These are phyloP conservation scores for Spinibarbus caldwelli DNA, from an alignment of 2,797 vertebrate genomes.

Conservation along the genomic window DNA sequence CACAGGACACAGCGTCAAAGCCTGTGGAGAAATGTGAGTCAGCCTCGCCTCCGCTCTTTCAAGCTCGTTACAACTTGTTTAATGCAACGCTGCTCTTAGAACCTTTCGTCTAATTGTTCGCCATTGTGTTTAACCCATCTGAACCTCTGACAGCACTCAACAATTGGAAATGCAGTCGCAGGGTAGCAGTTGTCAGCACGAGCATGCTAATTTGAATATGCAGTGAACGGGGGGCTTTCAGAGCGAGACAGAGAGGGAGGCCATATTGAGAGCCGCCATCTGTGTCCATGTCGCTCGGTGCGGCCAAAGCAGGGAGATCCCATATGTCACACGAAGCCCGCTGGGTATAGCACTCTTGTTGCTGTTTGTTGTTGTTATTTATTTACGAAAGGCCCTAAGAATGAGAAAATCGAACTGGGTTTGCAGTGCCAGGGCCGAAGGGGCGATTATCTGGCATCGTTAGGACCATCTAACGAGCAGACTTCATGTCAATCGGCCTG, in stretches of 20 bases:
- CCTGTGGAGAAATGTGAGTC: constrained; percentile 67
- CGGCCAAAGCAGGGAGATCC: constrained; percentile 63
- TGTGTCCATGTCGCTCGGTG: constrained; percentile 61
- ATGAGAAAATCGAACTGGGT: constrained; percentile 22
- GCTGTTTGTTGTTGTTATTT: constrained; percentile 77
- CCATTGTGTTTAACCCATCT: constrained; percentile 70
- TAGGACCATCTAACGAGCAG: constrained; percentile 46
- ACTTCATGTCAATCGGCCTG: constrained; percentile 14
- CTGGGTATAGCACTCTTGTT: constrained; percentile 67
- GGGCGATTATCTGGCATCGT: constrained; percentile 50
- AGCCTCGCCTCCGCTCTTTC: constrained; percentile 55
- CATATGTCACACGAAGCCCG: constrained; percentile 66
- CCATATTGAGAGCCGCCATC: constrained; percentile 63
- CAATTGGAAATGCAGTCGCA: constrained; percentile 49
- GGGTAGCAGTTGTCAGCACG: constrained; percentile 45
- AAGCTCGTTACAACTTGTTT: constrained; percentile 60
- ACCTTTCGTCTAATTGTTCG: constrained; percentile 66
- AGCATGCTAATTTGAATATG: constrained; percentile 47
- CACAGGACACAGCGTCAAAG: constrained; percentile 67
- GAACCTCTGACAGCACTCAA: constrained; percentile 64
- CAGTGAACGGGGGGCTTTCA: constrained; percentile 44
- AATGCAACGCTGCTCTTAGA: constrained; percentile 60
- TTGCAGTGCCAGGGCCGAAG: constrained; percentile 58
- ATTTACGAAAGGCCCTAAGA: constrained; percentile 67
- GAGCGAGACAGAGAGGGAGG: constrained; percentile 39